Conservation (phyloP, 2,888 invertebrate genomes). For the Acrocera orbiculus region DNA sequence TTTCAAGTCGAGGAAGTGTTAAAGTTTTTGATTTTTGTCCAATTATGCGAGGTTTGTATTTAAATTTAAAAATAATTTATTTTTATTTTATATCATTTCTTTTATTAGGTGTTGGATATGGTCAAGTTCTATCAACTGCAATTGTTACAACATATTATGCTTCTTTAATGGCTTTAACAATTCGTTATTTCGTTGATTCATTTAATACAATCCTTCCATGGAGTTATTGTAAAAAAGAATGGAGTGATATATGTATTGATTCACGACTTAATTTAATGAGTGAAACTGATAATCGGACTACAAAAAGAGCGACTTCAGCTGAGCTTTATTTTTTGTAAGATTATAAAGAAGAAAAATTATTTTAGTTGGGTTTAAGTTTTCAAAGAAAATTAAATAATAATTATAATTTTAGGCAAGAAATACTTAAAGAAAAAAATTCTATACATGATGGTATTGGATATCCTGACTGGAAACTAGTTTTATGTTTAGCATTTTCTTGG, state of each 20-base stretch:
- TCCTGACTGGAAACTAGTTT: conserved; percentile 36
- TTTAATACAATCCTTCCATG: conserved; percentile 43
- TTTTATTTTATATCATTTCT: neutral
- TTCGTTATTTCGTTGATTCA: conserved; percentile 44
- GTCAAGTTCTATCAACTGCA: conserved; percentile 35
- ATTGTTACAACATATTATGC: conserved; percentile 48
- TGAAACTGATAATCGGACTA: neutral
- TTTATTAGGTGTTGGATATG: conserved; percentile 37
- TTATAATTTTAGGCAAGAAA: conserved; percentile 29
- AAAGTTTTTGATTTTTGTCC: conserved; percentile 47
- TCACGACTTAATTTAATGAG: conserved; percentile 15
- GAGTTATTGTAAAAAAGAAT: conserved; percentile 38
- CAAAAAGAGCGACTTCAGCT: conserved; percentile 23
- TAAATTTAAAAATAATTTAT: neutral
- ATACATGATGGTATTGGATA: conserved; percentile 38
- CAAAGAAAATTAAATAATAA: no score
- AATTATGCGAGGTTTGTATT: conserved; percentile 42
- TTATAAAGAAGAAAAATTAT: neutral
- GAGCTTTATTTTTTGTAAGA: conserved; percentile 32
- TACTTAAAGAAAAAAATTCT: conserved; percentile 32
- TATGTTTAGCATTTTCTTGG: conserved; percentile 38
- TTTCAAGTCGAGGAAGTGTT: conserved; percentile 47
- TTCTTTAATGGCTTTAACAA: conserved; percentile 44
- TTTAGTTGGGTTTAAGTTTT: neutral
- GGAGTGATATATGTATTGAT: conserved; percentile 30